Base-by-base conservation (phyloP, 2,888 invertebrate genomes). In the Tetramorium bicarinatum region DNA sequence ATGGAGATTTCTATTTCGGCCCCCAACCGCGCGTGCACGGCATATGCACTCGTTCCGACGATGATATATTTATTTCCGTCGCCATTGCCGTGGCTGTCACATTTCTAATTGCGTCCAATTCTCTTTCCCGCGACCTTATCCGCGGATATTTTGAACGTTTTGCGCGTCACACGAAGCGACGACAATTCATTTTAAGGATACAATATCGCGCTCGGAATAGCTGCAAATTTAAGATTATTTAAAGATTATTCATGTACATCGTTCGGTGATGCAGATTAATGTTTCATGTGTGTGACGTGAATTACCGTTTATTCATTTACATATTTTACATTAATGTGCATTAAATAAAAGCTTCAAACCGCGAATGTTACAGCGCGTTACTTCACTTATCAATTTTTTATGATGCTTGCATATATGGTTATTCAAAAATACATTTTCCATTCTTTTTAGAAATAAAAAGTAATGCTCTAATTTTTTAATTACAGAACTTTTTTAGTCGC, bases 61-160 rank as follows among this genome's bases (percentile, higher is more conserved):
- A 66, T 77, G 77, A 77, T 77, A n/a, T 77, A 77, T 77, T 66
- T 77, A 66, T 66, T 74, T 77, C 41, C 54, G 38, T 49, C 75
- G 38, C 34, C 38, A 38, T 64, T 41, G 49, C n/a, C 38, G 76
- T 76, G 66, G 13, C 54, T 54, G 77, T 66, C 77, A 77, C n/a
- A 54, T 41, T 66, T 77, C 54, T 77, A 77, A 77, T 77, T 77
- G 29, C 52, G 41, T 66, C 52, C 54, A 54, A 44, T 54, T 66
- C 41, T n/a, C n/a, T 13, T 49, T 8, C 21, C 25, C 13, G 29
- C 9, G 29, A 54, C 54, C 18, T 41, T 41, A 54, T 1, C 21
- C 7, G 21, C 11, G 18, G 38, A 62, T 76, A 62, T 76, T 76
- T 38, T 8, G 3, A 62, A 76, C 21, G 15, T 21, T 54, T 75